Base-by-base conservation (phyloP, 2,888 invertebrate genomes). In the Hypena proboscidalis region DNA sequence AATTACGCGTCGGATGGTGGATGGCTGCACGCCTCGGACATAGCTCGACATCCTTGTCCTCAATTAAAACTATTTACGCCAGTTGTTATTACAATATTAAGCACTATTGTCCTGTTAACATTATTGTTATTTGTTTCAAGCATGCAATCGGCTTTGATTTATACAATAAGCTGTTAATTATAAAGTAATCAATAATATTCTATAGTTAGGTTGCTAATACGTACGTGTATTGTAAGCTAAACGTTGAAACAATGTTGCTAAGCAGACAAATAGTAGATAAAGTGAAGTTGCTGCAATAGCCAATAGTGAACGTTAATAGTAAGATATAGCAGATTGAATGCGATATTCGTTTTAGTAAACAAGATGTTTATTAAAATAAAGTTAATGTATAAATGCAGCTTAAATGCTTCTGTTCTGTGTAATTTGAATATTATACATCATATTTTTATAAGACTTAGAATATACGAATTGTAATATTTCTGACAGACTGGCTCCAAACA, bases 11-110 rank as follows among this genome's bases (percentile, higher is more conserved):
- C 67, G 64, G 63, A 68, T 60, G 53, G 42, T 55, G 67, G 56
- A 51, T 57, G 67, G 59, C 64, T 65, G 56, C 67, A 60, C 62
- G 54, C 53, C 58, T 68, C 77, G 71, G 68, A 73, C 73, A 55
- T 69, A 67, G 70, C 72, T 72, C 63, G 77, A 77, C 77, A 87
- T 87, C 89, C 89, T 89, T 89, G 89, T 79, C 85, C 89, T 77
- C 86, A 83, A 86, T 89, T 82, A 82, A 80, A 84, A 80, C 82
- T 78, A 77, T 88, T 85, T 84, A 83, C 79, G 62, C 73, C 77
- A 74, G 67, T 70, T 79, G 79, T 79, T 75, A 70, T 80, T 80
- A 81, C 72, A 81, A 80, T 85, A 80, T 74, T 75, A 77, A 75
- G n/a, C 80, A 77, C 78, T 70, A 60, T 63, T 56, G 58, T 69